Percentiles rank a stretch among this genome's conserved stretches.
These are phyloP conservation scores for Heterocephalus glaber DNA, from an alignment of 2,113 vertebrate genomes.

Conservation along the genomic window DNA sequence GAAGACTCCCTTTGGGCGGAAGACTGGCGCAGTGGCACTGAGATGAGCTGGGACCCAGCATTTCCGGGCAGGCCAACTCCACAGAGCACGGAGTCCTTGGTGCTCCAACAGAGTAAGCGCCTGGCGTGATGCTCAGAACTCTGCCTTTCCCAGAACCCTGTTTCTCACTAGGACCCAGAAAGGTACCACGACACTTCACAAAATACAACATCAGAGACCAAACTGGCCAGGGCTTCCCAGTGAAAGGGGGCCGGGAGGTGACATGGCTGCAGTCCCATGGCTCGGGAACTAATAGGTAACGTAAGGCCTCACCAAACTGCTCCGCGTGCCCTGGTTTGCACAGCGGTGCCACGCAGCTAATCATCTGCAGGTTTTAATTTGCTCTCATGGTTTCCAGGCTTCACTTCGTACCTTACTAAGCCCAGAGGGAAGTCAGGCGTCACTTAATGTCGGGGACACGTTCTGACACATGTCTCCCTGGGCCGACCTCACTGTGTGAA, in stretches of 20 bases:
- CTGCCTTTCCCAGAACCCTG: not conserved
- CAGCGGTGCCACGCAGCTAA: conserved; percentile 72
- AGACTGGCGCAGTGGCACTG: not conserved
- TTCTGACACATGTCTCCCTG: not conserved
- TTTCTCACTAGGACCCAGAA: not conserved
- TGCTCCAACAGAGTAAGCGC: not conserved
- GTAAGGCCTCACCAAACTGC: not conserved
- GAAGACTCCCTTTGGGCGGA: not conserved
- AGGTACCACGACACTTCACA: not conserved
- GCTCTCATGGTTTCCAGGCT: conserved; percentile 61
- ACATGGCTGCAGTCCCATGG: too few relatives aligned
- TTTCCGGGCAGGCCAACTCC: not conserved
- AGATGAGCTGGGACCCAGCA: not conserved
- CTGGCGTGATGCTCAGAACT: not conserved
- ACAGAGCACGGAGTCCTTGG: not conserved
- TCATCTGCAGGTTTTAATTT: conserved; percentile 71
- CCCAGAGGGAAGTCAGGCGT: not conserved
- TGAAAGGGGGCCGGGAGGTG: not conserved
- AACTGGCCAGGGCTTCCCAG: not conserved
- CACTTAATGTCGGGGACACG: not conserved
- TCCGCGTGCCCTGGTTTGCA: not conserved
- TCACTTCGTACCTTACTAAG: conserved; percentile 66
- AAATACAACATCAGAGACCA: not conserved
- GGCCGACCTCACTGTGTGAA: not conserved
- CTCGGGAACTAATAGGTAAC: not conserved